A percentile compares a stretch with the other conserved stretches of the same genome.
Conservation (phyloP, 2,113 vertebrate genomes). For the Tiliqua scincoides region DNA sequence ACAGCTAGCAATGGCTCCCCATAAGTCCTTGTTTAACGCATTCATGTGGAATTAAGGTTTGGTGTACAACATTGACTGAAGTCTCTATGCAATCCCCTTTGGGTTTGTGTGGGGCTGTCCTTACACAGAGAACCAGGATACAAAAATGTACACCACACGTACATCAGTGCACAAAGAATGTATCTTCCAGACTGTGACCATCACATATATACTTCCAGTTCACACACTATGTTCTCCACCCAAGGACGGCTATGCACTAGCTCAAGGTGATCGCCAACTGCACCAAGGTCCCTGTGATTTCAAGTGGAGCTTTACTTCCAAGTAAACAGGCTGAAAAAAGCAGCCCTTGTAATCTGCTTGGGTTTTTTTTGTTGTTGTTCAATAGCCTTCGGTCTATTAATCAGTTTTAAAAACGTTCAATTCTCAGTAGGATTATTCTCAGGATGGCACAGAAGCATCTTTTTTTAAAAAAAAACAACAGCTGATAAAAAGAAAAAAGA, state of each 20-base stretch:
- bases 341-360: neutral
- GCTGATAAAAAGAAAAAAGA: constrained; percentile 10
- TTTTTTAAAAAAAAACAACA: neutral
- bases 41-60: too few relatives aligned
- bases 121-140: too few relatives aligned
- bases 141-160: too few relatives aligned
- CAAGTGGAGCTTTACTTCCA: neutral
- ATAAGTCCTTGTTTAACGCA: too few relatives aligned
- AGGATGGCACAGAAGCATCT: neutral
- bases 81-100: too few relatives aligned
- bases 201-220: too few relatives aligned
- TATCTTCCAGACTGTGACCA: too few relatives aligned
- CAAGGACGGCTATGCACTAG: neutral
- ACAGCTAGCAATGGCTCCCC: too few relatives aligned
- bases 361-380: neutral
- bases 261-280: neutral
- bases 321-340: neutral
- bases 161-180: too few relatives aligned
- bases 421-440: constrained; percentile 9
- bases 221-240: too few relatives aligned
- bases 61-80: too few relatives aligned
- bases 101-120: too few relatives aligned
- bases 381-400: neutral
- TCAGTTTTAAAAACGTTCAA: accelerated
- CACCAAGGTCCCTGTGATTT: neutral